Evolutionary conservation across 2,888 invertebrate genomes (phyloP).

Genomic region (Melikaiella ostensackeni): DNA sequence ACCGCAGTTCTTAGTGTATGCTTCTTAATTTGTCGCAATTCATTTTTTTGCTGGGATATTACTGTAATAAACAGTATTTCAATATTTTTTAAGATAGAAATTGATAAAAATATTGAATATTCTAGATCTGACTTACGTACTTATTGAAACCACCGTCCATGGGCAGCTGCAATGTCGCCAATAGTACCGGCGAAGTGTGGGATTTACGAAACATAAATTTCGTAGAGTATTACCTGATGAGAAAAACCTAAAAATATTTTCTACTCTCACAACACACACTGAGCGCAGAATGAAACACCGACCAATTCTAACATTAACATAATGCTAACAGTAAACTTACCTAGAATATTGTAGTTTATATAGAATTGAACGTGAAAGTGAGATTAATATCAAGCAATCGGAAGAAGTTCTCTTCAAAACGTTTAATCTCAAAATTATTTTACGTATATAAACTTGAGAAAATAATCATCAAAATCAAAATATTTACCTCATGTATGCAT

Average conservation of each 20-base stretch:
- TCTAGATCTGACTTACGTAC: slow-evolving; percentile 9
- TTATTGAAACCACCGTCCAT: slow-evolving; percentile 22
- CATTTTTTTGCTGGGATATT: too few species aligned
- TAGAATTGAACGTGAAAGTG: neutral
- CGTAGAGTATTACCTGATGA: neutral
- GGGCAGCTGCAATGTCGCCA: neutral
- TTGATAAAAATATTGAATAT: neutral
- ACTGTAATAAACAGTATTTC: neutral
- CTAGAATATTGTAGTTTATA: neutral
- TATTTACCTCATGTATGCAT: neutral
- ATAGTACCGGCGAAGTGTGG: neutral
- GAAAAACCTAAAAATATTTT: neutral
- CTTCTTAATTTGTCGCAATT: too few species aligned
- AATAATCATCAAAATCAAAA: neutral
- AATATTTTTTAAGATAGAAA: neutral
- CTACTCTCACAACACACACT: neutral
- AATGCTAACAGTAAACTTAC: neutral
- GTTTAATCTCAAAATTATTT: neutral
- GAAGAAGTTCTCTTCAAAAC: neutral
- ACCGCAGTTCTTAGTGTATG: too few species aligned
- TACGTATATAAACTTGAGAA: neutral
- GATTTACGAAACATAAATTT: neutral
- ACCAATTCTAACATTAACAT: neutral
- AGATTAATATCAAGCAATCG: neutral
- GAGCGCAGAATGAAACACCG: neutral